Conservation (phyloP, 2,113 vertebrate genomes). For the Lonchura striata region DNA sequence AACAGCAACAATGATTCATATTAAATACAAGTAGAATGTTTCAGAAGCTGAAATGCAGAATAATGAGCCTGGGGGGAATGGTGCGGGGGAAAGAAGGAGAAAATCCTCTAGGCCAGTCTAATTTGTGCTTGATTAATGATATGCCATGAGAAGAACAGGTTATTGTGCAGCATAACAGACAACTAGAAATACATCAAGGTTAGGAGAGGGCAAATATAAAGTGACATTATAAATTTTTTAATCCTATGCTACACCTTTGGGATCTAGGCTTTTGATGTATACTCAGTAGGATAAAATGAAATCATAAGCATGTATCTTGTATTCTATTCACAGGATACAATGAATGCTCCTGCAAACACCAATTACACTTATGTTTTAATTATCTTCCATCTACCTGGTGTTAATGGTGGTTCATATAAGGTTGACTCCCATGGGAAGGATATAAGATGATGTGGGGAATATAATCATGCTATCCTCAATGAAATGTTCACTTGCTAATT, state of each 20-base stretch:
- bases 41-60: not conserved
- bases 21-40: not conserved
- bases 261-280: not conserved
- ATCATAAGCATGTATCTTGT: not conserved
- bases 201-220: not conserved
- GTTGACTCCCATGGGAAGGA: not conserved
- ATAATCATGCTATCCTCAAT: not conserved
- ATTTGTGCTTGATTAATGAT: not conserved
- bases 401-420: not conserved
- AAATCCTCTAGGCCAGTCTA: not conserved
- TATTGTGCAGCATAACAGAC: not conserved
- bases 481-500: slow-evolving; percentile 17
- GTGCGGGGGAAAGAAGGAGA: fast-evolving
- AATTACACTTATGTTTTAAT: not conserved
- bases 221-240: not conserved
- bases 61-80: fast-evolving
- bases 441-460: not conserved
- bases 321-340: slow-evolving; percentile 7
- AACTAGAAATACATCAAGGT: not conserved
- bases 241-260: not conserved
- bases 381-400: not conserved
- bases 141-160: not conserved
- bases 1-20: not conserved
- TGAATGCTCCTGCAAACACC: not conserved
- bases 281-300: not conserved